Percentiles rank a stretch among this genome's conserved stretches.
These are phyloP conservation scores for Tenthredo distinguenda DNA, from an alignment of 2,888 invertebrate genomes.

Conservation along the genomic window DNA sequence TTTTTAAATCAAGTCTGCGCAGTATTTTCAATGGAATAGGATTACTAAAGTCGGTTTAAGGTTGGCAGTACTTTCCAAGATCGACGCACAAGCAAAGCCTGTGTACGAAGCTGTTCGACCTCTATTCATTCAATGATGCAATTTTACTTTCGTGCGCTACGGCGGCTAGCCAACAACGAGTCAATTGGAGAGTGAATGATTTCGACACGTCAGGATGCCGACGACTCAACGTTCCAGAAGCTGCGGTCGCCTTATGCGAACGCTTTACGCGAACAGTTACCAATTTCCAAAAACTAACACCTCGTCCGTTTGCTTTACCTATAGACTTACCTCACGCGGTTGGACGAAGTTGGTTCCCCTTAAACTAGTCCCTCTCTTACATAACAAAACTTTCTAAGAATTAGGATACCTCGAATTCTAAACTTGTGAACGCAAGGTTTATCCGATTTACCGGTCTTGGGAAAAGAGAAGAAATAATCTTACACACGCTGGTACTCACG, in stretches of 20 bases:
- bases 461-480: not conserved
- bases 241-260: not conserved
- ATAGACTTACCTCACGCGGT: not conserved
- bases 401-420: conserved; percentile 27
- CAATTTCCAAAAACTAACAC: conserved; percentile 25
- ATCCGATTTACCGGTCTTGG: not conserved
- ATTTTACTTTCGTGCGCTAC: conserved; percentile 69
- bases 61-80: conserved; percentile 58
- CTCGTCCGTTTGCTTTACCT: not conserved
- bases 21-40: not conserved
- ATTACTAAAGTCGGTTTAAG: not conserved
- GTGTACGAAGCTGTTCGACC: conserved; percentile 64
- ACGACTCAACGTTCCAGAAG: conserved; percentile 38
- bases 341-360: conserved; percentile 20
- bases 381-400: conserved; percentile 38
- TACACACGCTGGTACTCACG: not conserved
- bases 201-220: conserved; percentile 69
- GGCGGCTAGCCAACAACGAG: conserved; percentile 53
- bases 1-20: not conserved
- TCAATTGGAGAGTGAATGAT: conserved; percentile 61
- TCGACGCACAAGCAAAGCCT: conserved; percentile 55
- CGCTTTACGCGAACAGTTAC: not conserved
- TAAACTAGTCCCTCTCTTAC: not conserved
- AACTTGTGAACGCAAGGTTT: not conserved
- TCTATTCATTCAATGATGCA: conserved; percentile 68